These are phyloP conservation scores for Acanthosepion lycidas DNA, from an alignment of 2,888 invertebrate species.

Conservation along the genomic window DNA sequence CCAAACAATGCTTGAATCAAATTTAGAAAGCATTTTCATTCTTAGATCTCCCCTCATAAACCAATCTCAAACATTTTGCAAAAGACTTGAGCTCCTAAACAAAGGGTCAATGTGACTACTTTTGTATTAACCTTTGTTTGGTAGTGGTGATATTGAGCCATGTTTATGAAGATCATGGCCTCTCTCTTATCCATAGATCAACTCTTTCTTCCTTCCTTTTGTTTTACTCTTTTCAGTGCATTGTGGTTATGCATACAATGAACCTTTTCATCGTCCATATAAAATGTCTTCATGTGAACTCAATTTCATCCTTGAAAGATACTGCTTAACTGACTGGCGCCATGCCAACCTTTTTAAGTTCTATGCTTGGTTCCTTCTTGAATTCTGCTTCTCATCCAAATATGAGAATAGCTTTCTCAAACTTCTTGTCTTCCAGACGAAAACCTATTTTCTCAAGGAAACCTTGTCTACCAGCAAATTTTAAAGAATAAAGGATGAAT, in stretches of 20 bases:
- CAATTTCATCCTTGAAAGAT: conserved; percentile 23
- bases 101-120: background rate
- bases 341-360: background rate
- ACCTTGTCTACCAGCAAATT: background rate
- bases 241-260: background rate
- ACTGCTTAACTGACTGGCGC: conserved; percentile 1
- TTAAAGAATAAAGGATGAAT: background rate
- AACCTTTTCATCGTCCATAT: background rate
- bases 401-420: background rate
- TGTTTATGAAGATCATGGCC: background rate
- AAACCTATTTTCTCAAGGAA: background rate
- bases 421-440: background rate
- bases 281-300: background rate
- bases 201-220: background rate
- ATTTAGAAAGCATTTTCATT: background rate
- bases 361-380: conserved; percentile 14
- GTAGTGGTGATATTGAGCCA: background rate
- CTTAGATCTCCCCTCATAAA: background rate
- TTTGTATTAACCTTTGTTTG: background rate
- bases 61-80: background rate
- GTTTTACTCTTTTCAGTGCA: background rate
- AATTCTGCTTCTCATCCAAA: background rate
- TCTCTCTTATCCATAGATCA: background rate
- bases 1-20: background rate
- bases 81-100: background rate